Evolutionary conservation across 2,113 vertebrate species (phyloP), one percentile per base, ranked within the genome.

Genomic region (Dendropsophus ebraccatus): DNA sequence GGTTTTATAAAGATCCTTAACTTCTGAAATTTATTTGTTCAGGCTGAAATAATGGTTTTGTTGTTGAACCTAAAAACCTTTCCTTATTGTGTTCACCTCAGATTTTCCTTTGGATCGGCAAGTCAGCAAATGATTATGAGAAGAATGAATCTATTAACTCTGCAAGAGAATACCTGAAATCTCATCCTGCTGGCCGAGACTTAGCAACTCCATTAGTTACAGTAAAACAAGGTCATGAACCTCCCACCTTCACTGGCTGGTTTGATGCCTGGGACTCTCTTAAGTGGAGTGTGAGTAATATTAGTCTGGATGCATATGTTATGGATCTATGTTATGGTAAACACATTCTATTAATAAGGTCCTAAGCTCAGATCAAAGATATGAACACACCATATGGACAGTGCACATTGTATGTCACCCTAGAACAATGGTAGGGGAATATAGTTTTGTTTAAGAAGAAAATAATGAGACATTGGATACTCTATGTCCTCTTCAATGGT

Each of bases 91-190:
- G 88, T 25, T 70, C 30, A 28, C 35, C 47, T 76, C 84, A 98
- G 97, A 86, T 98, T 88, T 98, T 97, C 92, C 90, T 97, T 37
- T 98, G 97, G 97, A 41, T 97, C 6, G 97, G 97, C 81, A 94
- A 88, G 62, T 90, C 86, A 5, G 95, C 96, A 90, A 96, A 97
- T 5, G 52, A 94, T 1, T 88, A 91, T 0, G 97, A 98, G 91
- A 96, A 89, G 87, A 95, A 92, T 0, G 94, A 96, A 88, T 88
- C 96, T 0, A 58, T 92, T 88, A 93, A 77, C 84, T 93, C 93
- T 0, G 92, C 95, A 0, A 92, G 87, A 35, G 96, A 96, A 0
- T 98, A 97, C 88, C 92, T 98, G 74, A 95, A 91, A 89, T 94
- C 91, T 21, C 97, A 98, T 87, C 96, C 97, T 0, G 96, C 96